Conservation (phyloP, 2,888 invertebrate species). For the Steinernema carpocapsae region DNA sequence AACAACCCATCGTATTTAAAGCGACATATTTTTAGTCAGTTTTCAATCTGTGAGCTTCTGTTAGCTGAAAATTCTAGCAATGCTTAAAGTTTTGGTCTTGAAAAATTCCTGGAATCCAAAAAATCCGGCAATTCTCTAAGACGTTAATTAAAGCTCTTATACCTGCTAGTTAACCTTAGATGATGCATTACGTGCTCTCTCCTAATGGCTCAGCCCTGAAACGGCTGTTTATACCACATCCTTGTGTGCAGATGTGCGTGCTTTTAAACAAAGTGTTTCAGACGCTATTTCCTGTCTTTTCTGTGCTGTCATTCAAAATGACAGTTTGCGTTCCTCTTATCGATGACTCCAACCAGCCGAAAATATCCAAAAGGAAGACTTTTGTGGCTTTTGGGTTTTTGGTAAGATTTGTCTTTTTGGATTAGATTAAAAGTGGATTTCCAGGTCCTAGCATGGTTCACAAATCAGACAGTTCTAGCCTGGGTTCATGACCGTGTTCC, state of each 20-base stretch:
- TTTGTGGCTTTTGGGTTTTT: slow-evolving; percentile 47
- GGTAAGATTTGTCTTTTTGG: slow-evolving; percentile 41
- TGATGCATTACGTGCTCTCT: not conserved
- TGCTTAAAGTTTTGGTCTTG: no score
- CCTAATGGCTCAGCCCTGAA: not conserved
- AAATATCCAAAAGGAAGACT: slow-evolving; percentile 49
- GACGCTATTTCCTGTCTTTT: not conserved
- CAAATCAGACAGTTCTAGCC: slow-evolving; percentile 62
- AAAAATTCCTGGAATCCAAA: no score
- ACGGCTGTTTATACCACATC: not conserved
- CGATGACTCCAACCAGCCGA: not conserved
- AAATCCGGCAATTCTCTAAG: no score
- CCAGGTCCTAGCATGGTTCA: slow-evolving; percentile 58
- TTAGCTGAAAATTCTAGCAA: no score
- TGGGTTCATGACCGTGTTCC: slow-evolving; percentile 68
- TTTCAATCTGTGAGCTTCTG: no score
- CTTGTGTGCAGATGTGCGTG: slow-evolving; percentile 1
- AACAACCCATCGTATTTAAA: no score
- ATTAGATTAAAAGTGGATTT: slow-evolving; percentile 30
- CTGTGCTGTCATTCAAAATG: not conserved
- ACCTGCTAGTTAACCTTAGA: not conserved
- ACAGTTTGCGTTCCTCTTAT: not conserved
- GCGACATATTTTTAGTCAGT: no score
- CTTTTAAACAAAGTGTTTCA: slow-evolving; percentile 7
- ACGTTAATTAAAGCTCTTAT: no score